phyloP scores from a whole-genome alignment of 2,888 invertebrate genomes.

The Graphium colonna region DNA sequence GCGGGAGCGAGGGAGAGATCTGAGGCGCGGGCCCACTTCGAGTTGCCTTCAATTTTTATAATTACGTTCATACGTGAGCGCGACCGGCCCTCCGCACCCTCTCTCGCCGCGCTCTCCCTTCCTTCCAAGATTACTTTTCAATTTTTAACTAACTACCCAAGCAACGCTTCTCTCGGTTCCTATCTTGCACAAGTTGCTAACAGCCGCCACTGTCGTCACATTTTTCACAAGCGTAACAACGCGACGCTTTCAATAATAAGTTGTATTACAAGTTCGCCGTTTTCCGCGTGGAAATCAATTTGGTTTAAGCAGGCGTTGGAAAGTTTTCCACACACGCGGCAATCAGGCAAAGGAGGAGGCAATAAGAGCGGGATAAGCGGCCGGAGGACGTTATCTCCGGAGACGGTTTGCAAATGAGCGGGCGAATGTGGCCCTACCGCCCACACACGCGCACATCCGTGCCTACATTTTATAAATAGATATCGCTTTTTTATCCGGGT shows the following conservation, averaged over 20 bases:
- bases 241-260: conserved; percentile 43
- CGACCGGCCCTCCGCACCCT: conserved; percentile 47
- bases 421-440: conserved; percentile 59
- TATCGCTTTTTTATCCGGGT: conserved; percentile 80
- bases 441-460: conserved; percentile 66
- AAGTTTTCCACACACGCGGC: conserved; percentile 73
- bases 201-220: background rate
- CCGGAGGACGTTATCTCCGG: conserved; percentile 77
- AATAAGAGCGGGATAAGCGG: conserved; percentile 77
- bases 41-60: conserved; percentile 79
- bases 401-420: conserved; percentile 80
- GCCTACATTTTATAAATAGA: conserved; percentile 79
- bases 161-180: conserved; percentile 29
- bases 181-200: conserved; percentile 26
- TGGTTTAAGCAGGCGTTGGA: no score
- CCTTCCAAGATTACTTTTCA: conserved; percentile 49
- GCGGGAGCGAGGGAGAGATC: conserved; percentile 70
- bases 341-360: conserved; percentile 76
- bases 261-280: conserved; percentile 60
- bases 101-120: conserved; percentile 54
- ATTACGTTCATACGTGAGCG: conserved; percentile 83
- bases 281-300: conserved; percentile 66
- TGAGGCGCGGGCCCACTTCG: conserved; percentile 62
- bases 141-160: conserved; percentile 44
- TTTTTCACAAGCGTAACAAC: conserved; percentile 31